phyloP scores from a whole-genome alignment of 2,797 vertebrate species.

The Cossypha heuglini region DNA sequence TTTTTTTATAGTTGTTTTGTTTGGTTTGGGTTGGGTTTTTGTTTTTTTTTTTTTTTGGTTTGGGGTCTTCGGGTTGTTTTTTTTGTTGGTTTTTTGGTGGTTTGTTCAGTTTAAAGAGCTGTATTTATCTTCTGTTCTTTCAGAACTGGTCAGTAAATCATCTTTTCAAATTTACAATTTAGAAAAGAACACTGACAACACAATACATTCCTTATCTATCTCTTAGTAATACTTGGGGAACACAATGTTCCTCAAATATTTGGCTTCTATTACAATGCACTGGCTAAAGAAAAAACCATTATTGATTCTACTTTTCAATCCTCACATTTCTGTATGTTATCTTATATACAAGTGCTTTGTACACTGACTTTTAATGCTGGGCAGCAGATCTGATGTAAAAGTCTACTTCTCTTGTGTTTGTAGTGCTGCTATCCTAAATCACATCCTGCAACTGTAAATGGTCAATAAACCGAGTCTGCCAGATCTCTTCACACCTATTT shows the following conservation, averaged over 20 bases:
- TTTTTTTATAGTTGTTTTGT: not conserved
- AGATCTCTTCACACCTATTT: not conserved
- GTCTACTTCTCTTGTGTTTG: not conserved
- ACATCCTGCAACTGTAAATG: not conserved
- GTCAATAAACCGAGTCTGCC: not conserved
- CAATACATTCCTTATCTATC: not conserved
- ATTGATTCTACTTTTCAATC: not conserved
- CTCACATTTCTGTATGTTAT: not conserved
- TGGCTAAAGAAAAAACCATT: not conserved
- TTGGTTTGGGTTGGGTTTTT: not conserved
- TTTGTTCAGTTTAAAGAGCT: not conserved
- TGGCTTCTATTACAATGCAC: not conserved
- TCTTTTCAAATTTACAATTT: not conserved
- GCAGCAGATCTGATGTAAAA: not conserved
- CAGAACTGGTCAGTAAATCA: not conserved
- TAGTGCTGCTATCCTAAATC: not conserved
- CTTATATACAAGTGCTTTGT: not conserved
- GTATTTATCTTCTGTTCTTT: not conserved
- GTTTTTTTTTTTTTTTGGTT: not conserved
- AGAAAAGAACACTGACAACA: not conserved
- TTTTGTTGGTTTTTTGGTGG: not conserved
- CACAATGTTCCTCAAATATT: not conserved
- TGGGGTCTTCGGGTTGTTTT: rapidly evolving
- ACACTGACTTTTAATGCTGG: not conserved
- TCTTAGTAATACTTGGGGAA: not conserved